Conservation (phyloP, 2,113 vertebrate species). For the Ammodramus savannarum region DNA sequence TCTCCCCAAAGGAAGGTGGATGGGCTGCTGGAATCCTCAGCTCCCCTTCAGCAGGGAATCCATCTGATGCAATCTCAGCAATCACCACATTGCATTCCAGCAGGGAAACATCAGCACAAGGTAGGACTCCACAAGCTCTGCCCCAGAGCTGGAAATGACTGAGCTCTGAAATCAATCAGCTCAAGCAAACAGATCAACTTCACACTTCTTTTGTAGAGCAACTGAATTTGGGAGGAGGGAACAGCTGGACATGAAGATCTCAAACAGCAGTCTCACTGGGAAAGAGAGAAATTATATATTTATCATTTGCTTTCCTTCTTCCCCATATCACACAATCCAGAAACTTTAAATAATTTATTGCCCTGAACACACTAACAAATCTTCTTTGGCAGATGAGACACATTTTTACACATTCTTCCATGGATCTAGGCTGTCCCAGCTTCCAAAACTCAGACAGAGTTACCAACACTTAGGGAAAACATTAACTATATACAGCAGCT, state of each 20-base stretch:
- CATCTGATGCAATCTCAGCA: not conserved
- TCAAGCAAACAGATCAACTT: not conserved
- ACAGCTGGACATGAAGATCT: not conserved
- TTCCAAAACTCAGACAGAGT: not conserved
- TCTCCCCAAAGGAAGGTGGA: not conserved
- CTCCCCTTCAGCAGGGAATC: not conserved
- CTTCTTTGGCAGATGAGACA: not conserved
- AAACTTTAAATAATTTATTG: not conserved
- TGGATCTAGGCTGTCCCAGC: not conserved
- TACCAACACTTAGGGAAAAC: not conserved
- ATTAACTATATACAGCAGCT: not conserved
- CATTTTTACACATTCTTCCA: not conserved
- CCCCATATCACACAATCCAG: not conserved
- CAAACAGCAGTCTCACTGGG: not conserved
- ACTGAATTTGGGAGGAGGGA: not conserved
- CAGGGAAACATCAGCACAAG: not conserved
- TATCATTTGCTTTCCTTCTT: not conserved
- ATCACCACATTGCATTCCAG: constrained; percentile 16
- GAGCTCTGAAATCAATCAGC: not conserved
- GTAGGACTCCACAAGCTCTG: not conserved
- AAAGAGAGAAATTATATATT: not conserved
- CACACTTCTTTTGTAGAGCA: not conserved
- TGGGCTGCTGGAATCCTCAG: not conserved
- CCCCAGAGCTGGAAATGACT: not conserved
- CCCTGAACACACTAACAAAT: not conserved